Evolutionary conservation across 2,888 invertebrate species (phyloP).

Genomic region (Xestia rhomboidea): DNA sequence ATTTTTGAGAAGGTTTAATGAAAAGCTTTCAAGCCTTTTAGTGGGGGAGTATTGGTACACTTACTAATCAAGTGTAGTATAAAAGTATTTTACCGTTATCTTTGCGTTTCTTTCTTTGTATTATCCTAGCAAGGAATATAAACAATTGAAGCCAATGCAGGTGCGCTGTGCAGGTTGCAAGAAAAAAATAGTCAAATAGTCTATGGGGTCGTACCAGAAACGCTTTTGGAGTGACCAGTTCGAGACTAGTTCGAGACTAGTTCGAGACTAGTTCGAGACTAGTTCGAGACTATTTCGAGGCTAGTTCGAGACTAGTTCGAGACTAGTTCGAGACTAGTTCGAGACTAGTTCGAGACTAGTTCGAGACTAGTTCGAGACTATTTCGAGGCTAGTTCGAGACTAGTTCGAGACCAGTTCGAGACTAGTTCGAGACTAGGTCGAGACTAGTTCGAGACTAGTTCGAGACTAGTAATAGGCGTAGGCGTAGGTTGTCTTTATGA

Average conservation of each 20-base stretch:
- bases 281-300: too few relatives aligned
- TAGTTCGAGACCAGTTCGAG: not conserved
- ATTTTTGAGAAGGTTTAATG: too few relatives aligned
- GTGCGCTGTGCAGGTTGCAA: not conserved
- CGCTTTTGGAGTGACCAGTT: not conserved
- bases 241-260: not conserved
- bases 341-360: not conserved
- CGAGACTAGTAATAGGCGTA: not conserved
- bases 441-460: too few relatives aligned
- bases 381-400: too few relatives aligned
- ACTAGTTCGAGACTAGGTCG: too few relatives aligned
- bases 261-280: too few relatives aligned
- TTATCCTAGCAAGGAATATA: not conserved
- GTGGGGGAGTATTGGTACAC: too few relatives aligned
- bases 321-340: not conserved
- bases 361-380: too few relatives aligned
- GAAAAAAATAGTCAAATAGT: not conserved
- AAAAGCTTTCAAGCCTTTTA: too few relatives aligned
- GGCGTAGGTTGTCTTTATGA: not conserved
- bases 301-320: too few relatives aligned
- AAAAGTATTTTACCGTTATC: not conserved
- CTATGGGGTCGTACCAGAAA: not conserved
- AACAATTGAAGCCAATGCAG: conserved; percentile 4
- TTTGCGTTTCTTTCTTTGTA: conserved; percentile 8
- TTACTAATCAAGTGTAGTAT: too few relatives aligned